Evolutionary conservation across 2,888 invertebrate species (phyloP).

Genomic region (Oxyteleia sp.): DNA sequence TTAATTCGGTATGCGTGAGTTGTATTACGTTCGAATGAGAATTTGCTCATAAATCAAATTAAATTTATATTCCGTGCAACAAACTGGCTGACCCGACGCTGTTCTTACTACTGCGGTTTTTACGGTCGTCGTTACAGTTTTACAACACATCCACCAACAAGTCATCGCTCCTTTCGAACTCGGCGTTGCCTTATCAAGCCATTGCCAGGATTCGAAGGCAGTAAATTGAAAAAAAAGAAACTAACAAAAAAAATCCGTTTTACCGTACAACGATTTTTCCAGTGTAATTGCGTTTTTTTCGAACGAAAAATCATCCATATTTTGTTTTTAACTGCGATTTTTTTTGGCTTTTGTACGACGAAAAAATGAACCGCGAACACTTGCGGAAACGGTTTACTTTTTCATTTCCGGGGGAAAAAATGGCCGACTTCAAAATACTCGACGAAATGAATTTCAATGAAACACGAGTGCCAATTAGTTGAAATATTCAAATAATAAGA

Average conservation of each 20-base stretch:
- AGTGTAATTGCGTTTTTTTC: constrained; percentile 25
- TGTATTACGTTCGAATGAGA: constrained; percentile 44
- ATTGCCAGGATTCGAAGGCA: constrained; percentile 38
- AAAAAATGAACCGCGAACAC: background rate
- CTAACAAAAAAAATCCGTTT: too few relatives aligned
- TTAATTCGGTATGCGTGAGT: constrained; percentile 45
- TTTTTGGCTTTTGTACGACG: background rate
- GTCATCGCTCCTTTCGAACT: constrained; percentile 47
- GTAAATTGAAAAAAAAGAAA: constrained; percentile 55
- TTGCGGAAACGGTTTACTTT: background rate
- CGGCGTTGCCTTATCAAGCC: constrained; percentile 37
- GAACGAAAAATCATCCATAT: constrained; percentile 1
- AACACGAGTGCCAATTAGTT: constrained; percentile 60
- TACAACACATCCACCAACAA: constrained; percentile 59
- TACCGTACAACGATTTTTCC: constrained; percentile 18
- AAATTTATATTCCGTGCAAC: constrained; percentile 68
- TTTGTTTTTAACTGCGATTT: background rate
- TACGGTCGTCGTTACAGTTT: constrained; percentile 65
- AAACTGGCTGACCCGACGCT: constrained; percentile 57
- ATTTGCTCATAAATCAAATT: constrained; percentile 65
- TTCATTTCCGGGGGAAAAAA: background rate
- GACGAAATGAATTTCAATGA: constrained; percentile 26
- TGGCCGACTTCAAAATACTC: background rate
- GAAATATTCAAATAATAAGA: constrained; percentile 43
- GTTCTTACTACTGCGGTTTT: constrained; percentile 52